Base-by-base conservation (phyloP, 1,140 invertebrate species). In the Halesus radiatus region DNA sequence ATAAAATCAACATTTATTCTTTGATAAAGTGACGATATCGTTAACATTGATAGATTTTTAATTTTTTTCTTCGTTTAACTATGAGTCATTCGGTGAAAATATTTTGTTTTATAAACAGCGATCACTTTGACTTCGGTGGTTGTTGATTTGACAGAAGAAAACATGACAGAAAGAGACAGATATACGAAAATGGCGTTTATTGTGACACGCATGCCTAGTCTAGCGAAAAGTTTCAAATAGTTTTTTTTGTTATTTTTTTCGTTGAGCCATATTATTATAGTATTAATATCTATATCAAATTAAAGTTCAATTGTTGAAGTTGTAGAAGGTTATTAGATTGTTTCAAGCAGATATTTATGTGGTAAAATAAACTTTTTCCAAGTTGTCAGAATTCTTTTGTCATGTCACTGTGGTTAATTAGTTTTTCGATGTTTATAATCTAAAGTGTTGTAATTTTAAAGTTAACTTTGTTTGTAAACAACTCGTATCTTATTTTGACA, bases 141-240 rank as follows among this genome's bases (percentile, higher is more conserved):
- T 20, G 22, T 79, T 20, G 52, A 58, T 53, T n/a, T 79, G 78
- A 79, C 78, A 79, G 78, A 45, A 79, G 78, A 64, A 79, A 72
- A 74, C 45, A 74, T 54, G 78, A 79, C 16, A 66, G 78, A 79
- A 53, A 10, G 78, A 79, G 78, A 79, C 70, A 70, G 56, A 79
- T 23, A 79, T 23, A 32, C 32, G 54, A 79, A 74, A 64, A 79
- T 79, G 78, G 78, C 78, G 78, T 53, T 64, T 79, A 79, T 79
- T 79, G 58, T 79, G 78, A 79, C 78, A 79, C 78, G 78, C 78
- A 79, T 74, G 78, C 60, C 78, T 66, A 50, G 13, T 26, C 32
- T 52, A 18, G 68, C 22, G 56, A 52, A 70, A 78, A 78, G 60
- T 66, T 78, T 66, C 29, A 52, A 78, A 78, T 50, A 78, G 76